Evolutionary conservation across 2,797 vertebrate genomes (phyloP).

Genomic region (Cyprinodon diabolis): DNA sequence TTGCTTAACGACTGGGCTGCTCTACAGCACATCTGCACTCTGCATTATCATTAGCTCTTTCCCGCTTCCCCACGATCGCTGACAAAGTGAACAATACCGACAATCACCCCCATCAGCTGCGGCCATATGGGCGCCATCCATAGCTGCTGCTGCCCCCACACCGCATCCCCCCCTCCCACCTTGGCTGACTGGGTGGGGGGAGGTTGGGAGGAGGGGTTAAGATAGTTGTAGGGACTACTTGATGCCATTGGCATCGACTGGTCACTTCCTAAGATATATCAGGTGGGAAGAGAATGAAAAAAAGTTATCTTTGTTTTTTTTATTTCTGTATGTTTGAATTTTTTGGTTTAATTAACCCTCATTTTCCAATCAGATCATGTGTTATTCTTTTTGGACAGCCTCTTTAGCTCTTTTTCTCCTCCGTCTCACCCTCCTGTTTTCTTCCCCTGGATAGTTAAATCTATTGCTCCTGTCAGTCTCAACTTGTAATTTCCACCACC

Average conservation of each 20-base stretch:
- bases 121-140: constrained; percentile 85
- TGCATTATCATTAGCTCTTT: constrained; percentile 85
- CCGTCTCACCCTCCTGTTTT: constrained; percentile 5
- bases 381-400: constrained; percentile 39
- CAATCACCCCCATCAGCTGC: constrained; percentile 85
- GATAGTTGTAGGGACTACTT: constrained; percentile 32
- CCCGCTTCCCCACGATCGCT: constrained; percentile 81
- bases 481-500: constrained; percentile 79
- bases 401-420: constrained; percentile 11
- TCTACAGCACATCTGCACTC: constrained; percentile 84
- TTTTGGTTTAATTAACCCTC: constrained; percentile 25
- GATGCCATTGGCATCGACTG: constrained; percentile 83
- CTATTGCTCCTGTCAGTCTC: constrained; percentile 73
- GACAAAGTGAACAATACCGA: constrained; percentile 88
- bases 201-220: constrained; percentile 41
- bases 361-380: constrained; percentile 35
- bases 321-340: constrained; percentile 28
- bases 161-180: constrained; percentile 25
- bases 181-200: constrained; percentile 41
- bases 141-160: constrained; percentile 42
- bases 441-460: constrained; percentile 69
- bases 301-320: constrained; percentile 51
- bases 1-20: constrained; percentile 78
- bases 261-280: constrained; percentile 63
- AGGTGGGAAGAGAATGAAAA: constrained; percentile 32